Evolutionary conservation across 2,888 invertebrate species (phyloP), one percentile per base, ranked within the genome.

Genomic region (Ennomos fuscantarius): DNA sequence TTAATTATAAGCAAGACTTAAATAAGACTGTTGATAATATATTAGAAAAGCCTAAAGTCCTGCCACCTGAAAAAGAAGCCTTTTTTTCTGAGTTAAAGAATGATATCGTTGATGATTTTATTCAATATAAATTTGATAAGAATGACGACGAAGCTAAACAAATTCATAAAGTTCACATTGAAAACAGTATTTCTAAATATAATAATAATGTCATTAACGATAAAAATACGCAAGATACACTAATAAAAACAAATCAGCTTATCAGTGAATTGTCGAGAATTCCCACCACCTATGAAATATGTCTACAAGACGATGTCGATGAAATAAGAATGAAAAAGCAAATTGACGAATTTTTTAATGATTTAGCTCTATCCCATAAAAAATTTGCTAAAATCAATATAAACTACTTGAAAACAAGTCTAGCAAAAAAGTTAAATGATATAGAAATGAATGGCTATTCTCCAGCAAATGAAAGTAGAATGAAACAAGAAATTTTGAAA

Each of bases 241-340:
- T 84, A 46, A 65, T 80, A 11, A 70, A 60, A 63, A 64, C 72
- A 50, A 85, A 87, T 65, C 72, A 79, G 51, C 60, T 87, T n/a
- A 42, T 87, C n/a, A 78, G 79, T 63, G 84, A 85, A 41, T 66
- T 89, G 39, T 64, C 73, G 42, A 74, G 73, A 59, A 76, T 87
- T 2, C 78, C 80, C 0, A 35, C 75, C 41, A 82, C 85, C 12
- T 63, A 64, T 31, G 66, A 78, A 32, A 69, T 77, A 33, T 60
- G 68, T 9, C 60, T 87, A 13, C 68, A 69, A 56, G 71, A 81
- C 24, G 81, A 84, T 68, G 78, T 78, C 1, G 77, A 85, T 60
- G 80, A 82, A 70, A 78, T 87, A 32, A 68, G 81, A 51, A 60
- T 87, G 51, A 76, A 73, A 13, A 67, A 80, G 11, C 85, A 84